These are phyloP conservation scores for Papilio gigon DNA, from an alignment of 2,888 invertebrate species.

Conservation along the genomic window DNA sequence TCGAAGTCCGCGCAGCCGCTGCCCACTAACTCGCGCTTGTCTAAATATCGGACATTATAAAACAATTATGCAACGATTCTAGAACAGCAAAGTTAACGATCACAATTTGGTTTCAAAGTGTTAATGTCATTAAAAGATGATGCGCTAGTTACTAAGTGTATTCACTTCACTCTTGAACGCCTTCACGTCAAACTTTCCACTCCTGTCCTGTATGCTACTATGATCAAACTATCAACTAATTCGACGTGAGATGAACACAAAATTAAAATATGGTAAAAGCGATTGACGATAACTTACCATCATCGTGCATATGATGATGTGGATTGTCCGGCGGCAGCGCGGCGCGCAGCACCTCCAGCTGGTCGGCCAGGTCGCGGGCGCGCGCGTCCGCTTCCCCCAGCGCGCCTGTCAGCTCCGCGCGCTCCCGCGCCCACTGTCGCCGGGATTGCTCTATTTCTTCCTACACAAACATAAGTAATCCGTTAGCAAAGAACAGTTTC, in stretches of 20 bases:
- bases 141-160: too few species aligned
- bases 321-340: slow-evolving; percentile 77
- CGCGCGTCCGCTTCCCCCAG: slow-evolving; percentile 89
- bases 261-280: too few species aligned
- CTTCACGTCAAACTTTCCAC: too few species aligned
- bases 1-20: slow-evolving; percentile 68
- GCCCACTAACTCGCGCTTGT: slow-evolving; percentile 62
- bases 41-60: too few species aligned
- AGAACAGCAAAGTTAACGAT: too few species aligned
- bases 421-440: slow-evolving; percentile 88
- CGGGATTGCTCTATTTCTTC: slow-evolving; percentile 90
- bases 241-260: not conserved
- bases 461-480: slow-evolving; percentile 65
- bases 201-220: too few species aligned
- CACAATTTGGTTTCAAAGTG: too few species aligned
- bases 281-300: slow-evolving; percentile 58
- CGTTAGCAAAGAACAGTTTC: not conserved
- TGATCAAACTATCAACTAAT: too few species aligned
- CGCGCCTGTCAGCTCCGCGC: slow-evolving; percentile 85
- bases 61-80: too few species aligned
- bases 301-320: slow-evolving; percentile 69
- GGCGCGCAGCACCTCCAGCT: slow-evolving; percentile 74
- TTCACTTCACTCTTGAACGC: too few species aligned
- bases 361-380: slow-evolving; percentile 86
- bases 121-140: too few species aligned